A percentile compares a stretch with the other conserved stretches of the same genome.
Evolutionary conservation across 2,797 vertebrate species (phyloP).

Genomic region (Erithacus rubecula): DNA sequence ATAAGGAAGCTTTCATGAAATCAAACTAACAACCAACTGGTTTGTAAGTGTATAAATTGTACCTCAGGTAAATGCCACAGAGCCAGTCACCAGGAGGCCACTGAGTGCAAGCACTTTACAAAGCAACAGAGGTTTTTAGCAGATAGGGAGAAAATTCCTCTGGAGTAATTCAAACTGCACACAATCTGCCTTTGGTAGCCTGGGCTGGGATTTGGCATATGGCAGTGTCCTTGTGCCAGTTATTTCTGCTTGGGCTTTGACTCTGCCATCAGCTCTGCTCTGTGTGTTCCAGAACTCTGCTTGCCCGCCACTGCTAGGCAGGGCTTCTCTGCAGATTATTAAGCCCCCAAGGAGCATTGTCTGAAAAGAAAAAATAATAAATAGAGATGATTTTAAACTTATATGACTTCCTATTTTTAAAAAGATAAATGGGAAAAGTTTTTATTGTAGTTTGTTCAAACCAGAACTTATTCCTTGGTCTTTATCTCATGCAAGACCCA

Average conservation of each 20-base stretch:
- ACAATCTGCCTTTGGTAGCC: background rate
- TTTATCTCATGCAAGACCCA: background rate
- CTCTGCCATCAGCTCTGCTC: background rate
- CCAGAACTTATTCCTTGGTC: background rate
- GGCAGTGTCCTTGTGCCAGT: background rate
- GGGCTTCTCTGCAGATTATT: background rate
- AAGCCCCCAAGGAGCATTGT: background rate
- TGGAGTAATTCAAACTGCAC: background rate
- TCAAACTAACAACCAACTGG: background rate
- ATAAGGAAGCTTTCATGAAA: background rate
- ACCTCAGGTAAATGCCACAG: background rate
- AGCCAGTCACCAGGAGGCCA: background rate
- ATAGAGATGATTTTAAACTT: background rate
- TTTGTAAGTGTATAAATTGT: background rate
- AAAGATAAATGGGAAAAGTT: background rate
- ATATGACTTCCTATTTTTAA: background rate
- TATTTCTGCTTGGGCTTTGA: background rate
- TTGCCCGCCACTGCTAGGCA: background rate
- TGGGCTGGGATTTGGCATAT: background rate
- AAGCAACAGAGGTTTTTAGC: background rate
- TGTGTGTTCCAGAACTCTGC: background rate
- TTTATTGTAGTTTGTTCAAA: background rate
- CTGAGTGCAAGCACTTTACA: background rate
- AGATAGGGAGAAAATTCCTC: background rate
- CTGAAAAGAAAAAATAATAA: background rate